Percentiles rank a stretch among this genome's conserved stretches.
Evolutionary conservation across 2,888 invertebrate genomes (phyloP).

Genomic region (Congeria kusceri): DNA sequence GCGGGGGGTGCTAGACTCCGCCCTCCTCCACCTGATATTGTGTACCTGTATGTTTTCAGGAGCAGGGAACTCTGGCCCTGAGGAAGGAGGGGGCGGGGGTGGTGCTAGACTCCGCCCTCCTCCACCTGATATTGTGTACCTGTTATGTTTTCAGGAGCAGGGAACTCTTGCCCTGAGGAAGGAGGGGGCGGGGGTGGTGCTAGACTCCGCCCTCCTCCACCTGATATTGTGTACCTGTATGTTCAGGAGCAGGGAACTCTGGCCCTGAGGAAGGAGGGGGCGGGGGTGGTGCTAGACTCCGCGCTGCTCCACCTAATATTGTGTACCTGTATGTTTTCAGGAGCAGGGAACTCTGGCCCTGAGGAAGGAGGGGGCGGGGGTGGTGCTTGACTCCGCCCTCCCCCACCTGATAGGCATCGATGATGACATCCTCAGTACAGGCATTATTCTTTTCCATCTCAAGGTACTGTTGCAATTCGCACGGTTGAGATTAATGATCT

Average conservation of each 20-base stretch:
- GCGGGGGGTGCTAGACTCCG: constrained; percentile 90
- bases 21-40: constrained; percentile 96
- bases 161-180: constrained; percentile 94
- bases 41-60: too few species aligned
- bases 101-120: constrained; percentile 90
- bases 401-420: constrained; percentile 97
- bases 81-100: constrained; percentile 92
- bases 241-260: constrained; percentile 94
- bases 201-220: constrained; percentile 93
- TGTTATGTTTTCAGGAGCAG: constrained; percentile 92
- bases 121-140: constrained; percentile 96
- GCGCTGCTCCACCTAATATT: constrained; percentile 96
- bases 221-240: too few species aligned
- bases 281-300: constrained; percentile 89
- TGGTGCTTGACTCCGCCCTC: constrained; percentile 89
- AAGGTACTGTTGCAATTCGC: too few species aligned
- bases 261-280: constrained; percentile 92
- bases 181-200: constrained; percentile 89
- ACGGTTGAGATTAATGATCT: too few species aligned
- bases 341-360: constrained; percentile 95
- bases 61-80: constrained; percentile 94
- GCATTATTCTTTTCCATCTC: constrained; percentile 95
- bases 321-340: too few species aligned
- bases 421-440: constrained; percentile 94
- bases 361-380: constrained; percentile 92